Evolutionary conservation across 2,113 vertebrate genomes (phyloP), one percentile per base, ranked within the genome.

Genomic region (Apaloderma vittatum): DNA sequence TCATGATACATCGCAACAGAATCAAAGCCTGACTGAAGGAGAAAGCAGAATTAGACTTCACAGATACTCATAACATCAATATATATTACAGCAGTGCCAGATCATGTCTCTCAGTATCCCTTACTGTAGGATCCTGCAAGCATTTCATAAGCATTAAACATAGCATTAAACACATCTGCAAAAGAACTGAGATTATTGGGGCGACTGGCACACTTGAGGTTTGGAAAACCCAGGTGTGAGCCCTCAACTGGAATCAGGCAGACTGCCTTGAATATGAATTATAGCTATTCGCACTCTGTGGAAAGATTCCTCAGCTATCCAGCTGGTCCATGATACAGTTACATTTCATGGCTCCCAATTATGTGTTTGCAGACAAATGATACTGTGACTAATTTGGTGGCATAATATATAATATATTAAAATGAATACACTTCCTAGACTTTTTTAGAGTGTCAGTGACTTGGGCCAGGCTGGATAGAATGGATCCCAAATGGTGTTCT

Each of bases 401-500:
- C 52, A 93, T 93, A 91, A 96, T 95, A 87, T 45, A 85, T 75
- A 88, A 73, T 19, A 58, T 71, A 86, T 61, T 89, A 91, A 95
- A 96, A 93, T 78, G 45, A 91, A 85, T 96, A 77, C 43, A 61
- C 65, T 81, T 57, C 26, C 34, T 65, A 83, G 68, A 75, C n/a
- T 72, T 75, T 71, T 92, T 95, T 79, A 93, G 72, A 67, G 52
- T 65, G 61, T 78, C 80, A 66, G 67, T 92, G 88, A 70, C 79
- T 94, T 87, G 84, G 70, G n/a, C 87, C 93, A 96, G 62, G 19
- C 52, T 87, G 57, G 52, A 61, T 74, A 91, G 48, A 92, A 89
- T 81, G 45, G 52, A 87, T 94, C 91, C 61, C 93, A 94, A 97
- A 94, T 96, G 84, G 57, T 75, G n/a, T 65, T 91, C 83, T 96